Conservation (phyloP, 1,140 invertebrate genomes). For the Phenacoccus solenopsis region DNA sequence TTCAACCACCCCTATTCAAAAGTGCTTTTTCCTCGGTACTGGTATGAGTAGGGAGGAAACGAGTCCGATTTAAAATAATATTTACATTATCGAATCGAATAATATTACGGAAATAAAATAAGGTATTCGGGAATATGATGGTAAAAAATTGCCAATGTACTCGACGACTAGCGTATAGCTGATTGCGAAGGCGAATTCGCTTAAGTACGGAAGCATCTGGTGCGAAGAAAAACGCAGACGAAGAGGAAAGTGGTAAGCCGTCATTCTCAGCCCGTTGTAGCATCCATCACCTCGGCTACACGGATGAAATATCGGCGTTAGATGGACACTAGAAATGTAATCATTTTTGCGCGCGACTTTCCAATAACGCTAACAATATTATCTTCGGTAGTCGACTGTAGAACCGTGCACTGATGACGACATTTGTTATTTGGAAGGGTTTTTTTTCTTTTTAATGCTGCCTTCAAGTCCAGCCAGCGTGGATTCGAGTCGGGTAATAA, state of each 20-base stretch:
- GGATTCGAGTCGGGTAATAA: too few relatives aligned
- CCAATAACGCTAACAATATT: background rate
- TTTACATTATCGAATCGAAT: background rate
- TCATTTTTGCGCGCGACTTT: background rate
- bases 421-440: background rate
- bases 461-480: background rate
- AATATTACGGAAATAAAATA: too few relatives aligned
- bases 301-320: background rate
- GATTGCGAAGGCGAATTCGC: too few relatives aligned
- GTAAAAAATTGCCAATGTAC: too few relatives aligned
- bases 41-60: background rate
- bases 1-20: too few relatives aligned
- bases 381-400: background rate
- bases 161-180: too few relatives aligned
- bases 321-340: constrained; percentile 1
- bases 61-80: background rate
- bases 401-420: background rate
- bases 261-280: background rate
- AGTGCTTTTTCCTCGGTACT: background rate
- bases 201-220: too few relatives aligned
- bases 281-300: background rate
- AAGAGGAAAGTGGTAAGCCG: too few relatives aligned
- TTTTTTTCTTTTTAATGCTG: background rate
- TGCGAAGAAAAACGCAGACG: too few relatives aligned
- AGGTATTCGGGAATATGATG: too few relatives aligned